Percentiles rank a stretch among this genome's conserved stretches.
These are phyloP conservation scores for Aurelia sp. DNA, from an alignment of 30 jellyfish, hydroid and myxozoan species.

Conservation along the genomic window DNA sequence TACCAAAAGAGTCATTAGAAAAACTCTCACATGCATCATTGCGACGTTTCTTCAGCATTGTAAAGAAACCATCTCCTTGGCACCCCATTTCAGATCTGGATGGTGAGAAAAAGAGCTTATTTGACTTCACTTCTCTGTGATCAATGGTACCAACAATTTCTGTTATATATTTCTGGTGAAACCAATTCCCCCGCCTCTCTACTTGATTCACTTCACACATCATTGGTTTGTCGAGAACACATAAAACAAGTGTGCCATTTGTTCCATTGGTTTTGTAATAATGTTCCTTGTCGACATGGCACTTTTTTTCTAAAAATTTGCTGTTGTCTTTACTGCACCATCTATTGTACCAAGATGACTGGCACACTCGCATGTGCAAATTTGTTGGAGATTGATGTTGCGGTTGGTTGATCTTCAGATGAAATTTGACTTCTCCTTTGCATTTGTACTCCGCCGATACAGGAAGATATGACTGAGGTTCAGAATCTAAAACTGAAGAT, in stretches of 20 bases:
- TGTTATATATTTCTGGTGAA: background rate
- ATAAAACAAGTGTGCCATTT: background rate
- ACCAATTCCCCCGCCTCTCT: constrained; percentile 13
- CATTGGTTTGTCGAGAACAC: constrained; percentile 9
- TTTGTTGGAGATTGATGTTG: background rate
- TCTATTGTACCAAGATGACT: constrained; percentile 51
- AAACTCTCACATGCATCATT: too few relatives aligned
- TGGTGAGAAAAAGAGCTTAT: constrained; percentile 28
- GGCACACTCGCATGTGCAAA: constrained; percentile 29
- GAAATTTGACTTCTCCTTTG: constrained; percentile 27
- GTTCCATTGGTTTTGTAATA: background rate
- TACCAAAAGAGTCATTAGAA: too few relatives aligned
- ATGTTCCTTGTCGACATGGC: background rate
- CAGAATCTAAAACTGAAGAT: background rate
- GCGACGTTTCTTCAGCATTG: too few relatives aligned
- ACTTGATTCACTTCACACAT: constrained; percentile 1
- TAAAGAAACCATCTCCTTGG: too few relatives aligned
- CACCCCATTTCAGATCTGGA: background rate
- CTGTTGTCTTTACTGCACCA: constrained; percentile 22
- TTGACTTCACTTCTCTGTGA: background rate
- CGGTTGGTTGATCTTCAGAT: background rate
- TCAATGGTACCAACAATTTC: constrained; percentile 9
- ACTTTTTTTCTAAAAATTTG: background rate
- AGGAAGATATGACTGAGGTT: background rate
- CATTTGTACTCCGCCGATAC: constrained; percentile 5